A percentile compares a stretch with the other conserved stretches of the same genome.
Evolutionary conservation across 2,888 invertebrate species (phyloP).

Genomic region (Diaprepes abbreviatus): DNA sequence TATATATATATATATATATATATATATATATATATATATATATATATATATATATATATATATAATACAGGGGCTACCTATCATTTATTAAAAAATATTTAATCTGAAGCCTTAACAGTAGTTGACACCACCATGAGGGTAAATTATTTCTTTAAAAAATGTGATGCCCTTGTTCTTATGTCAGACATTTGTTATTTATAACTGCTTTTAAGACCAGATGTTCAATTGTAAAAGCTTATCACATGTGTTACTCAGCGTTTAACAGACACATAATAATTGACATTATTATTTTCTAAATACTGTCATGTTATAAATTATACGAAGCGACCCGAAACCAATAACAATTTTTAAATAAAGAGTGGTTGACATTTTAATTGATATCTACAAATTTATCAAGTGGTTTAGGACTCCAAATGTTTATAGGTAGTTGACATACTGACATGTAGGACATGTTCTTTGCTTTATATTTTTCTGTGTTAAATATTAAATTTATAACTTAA

Average conservation of each 20-base stretch:
- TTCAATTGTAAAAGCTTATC: constrained; percentile 32
- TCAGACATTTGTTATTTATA: constrained; percentile 35
- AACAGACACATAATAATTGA: constrained; percentile 37
- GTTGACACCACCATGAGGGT: constrained; percentile 16
- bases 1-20: too few relatives aligned
- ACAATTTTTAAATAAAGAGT: not conserved
- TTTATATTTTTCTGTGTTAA: too few relatives aligned
- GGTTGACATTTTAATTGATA: not conserved
- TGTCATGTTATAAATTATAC: constrained; percentile 7
- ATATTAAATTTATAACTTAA: too few relatives aligned
- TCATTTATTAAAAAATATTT: too few relatives aligned
- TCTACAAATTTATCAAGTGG: not conserved
- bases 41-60: too few relatives aligned
- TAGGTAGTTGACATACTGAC: too few relatives aligned
- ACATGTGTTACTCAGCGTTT: constrained; percentile 29
- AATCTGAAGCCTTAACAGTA: constrained; percentile 5
- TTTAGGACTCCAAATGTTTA: too few relatives aligned
- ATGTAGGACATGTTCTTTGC: too few relatives aligned
- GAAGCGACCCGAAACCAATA: not conserved
- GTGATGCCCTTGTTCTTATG: constrained; percentile 34
- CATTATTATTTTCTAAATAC: constrained; percentile 31
- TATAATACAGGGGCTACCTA: too few relatives aligned
- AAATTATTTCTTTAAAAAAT: constrained; percentile 32
- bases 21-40: too few relatives aligned
- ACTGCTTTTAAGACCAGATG: constrained; percentile 37